A percentile compares a stretch with the other conserved stretches of the same genome.
Conservation (phyloP, 2,113 vertebrate genomes). For the Cephalopholis sonnerati region DNA sequence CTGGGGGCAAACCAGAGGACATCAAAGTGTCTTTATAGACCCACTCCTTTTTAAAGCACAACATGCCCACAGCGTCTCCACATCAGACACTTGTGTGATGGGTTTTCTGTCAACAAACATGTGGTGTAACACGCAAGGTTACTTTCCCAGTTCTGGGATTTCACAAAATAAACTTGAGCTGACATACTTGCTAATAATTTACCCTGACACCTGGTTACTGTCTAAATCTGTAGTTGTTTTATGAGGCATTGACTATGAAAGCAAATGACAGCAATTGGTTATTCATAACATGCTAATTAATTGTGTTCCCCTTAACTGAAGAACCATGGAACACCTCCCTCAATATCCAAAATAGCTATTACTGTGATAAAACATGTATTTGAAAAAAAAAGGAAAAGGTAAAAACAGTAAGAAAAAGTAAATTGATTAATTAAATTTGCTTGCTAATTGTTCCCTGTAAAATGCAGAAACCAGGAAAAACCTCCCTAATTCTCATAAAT, state of each 20-base stretch:
- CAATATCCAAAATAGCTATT: background rate
- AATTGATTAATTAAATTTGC: no score
- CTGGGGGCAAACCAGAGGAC: slow-evolving; percentile 53
- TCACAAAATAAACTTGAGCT: background rate
- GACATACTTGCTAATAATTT: background rate
- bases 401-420: no score
- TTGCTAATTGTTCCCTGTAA: no score
- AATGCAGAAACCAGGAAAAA: no score
- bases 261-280: background rate
- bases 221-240: background rate
- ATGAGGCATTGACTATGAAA: background rate
- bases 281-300: background rate
- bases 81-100: slow-evolving; percentile 46
- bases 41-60: slow-evolving; percentile 39
- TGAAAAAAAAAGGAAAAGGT: no score
- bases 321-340: background rate
- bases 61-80: slow-evolving; percentile 42
- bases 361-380: background rate
- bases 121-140: slow-evolving; percentile 2
- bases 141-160: slow-evolving; percentile 2
- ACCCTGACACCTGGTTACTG: background rate
- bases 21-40: slow-evolving; percentile 62
- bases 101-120: slow-evolving; percentile 47
- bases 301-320: background rate
- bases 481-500: background rate